phyloP scores from a whole-genome alignment of 2,888 invertebrate species.

The Prenolepis imparis region DNA sequence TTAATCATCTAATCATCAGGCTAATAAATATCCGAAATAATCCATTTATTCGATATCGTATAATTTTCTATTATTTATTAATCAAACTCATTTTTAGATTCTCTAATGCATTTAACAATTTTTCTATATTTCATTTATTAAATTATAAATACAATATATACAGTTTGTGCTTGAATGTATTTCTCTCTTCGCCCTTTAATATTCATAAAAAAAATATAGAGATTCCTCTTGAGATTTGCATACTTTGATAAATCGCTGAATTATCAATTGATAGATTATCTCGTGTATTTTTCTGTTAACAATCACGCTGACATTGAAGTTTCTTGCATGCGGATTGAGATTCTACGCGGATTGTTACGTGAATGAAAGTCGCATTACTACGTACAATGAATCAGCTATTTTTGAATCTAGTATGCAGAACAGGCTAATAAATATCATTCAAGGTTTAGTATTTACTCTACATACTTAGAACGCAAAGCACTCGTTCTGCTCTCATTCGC shows the following conservation, averaged over 20 bases:
- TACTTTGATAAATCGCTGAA: slow-evolving; percentile 20
- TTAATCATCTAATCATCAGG: background rate
- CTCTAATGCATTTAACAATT: background rate
- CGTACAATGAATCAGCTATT: slow-evolving; percentile 73
- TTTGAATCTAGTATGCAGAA: slow-evolving; percentile 73
- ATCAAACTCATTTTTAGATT: background rate
- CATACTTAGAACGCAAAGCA: slow-evolving; percentile 48
- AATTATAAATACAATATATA: slow-evolving; percentile 14
- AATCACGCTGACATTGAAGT: slow-evolving; percentile 44
- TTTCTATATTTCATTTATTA: slow-evolving; percentile 1
- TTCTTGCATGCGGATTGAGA: slow-evolving; percentile 43
- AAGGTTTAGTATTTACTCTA: slow-evolving; percentile 65
- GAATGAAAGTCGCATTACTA: slow-evolving; percentile 66
- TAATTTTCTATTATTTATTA: background rate
- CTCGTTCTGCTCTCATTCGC: slow-evolving; percentile 8
- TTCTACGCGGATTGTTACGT: slow-evolving; percentile 53
- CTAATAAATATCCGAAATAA: background rate
- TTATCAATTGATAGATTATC: background rate
- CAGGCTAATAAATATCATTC: slow-evolving; percentile 72
- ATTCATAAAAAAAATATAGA: slow-evolving; percentile 25
- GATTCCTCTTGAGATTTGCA: slow-evolving; percentile 38
- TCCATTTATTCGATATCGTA: background rate
- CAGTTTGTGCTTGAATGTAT: background rate
- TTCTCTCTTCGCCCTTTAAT: slow-evolving; percentile 23
- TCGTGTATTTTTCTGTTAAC: slow-evolving; percentile 40